Conservation (phyloP, 1,140 invertebrate species). For the Akabosia matsudoensis region DNA sequence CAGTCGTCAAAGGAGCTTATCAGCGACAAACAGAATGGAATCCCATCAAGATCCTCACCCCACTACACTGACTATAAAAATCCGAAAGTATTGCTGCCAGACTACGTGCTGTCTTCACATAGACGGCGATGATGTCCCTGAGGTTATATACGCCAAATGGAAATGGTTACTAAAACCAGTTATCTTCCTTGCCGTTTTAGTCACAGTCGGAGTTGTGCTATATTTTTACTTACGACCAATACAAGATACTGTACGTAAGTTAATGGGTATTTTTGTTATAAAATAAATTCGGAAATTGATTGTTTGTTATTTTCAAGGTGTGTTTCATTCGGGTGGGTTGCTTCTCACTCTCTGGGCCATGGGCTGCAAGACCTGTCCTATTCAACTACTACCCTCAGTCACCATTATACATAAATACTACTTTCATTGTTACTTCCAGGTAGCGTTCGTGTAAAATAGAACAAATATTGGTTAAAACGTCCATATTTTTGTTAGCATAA, state of each 20-base stretch:
- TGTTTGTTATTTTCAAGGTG: constrained; percentile 18
- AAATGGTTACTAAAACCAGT: background rate
- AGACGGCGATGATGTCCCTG: background rate
- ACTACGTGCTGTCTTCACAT: background rate
- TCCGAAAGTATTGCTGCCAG: too few species aligned
- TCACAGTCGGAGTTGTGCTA: background rate
- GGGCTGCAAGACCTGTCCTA: constrained; percentile 27
- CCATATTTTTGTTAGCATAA: too few species aligned
- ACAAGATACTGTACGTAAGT: too few species aligned
- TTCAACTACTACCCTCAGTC: constrained; percentile 38
- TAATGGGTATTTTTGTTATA: too few species aligned
- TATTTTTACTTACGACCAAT: too few species aligned
- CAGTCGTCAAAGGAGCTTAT: too few species aligned
- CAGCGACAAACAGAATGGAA: too few species aligned
- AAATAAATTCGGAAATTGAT: background rate
- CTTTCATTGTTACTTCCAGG: constrained; percentile 28
- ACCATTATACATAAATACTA: constrained; percentile 29
- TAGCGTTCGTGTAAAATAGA: background rate
- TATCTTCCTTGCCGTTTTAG: background rate
- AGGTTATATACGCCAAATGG: background rate
- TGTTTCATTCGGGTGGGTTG: constrained; percentile 31
- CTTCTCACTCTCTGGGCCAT: constrained; percentile 14
- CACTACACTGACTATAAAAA: too few species aligned
- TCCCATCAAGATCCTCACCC: too few species aligned
- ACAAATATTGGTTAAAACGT: too few species aligned